These are phyloP conservation scores for Phalacrocorax pelagicus DNA, from an alignment of 2,113 vertebrate species.

Conservation along the genomic window DNA sequence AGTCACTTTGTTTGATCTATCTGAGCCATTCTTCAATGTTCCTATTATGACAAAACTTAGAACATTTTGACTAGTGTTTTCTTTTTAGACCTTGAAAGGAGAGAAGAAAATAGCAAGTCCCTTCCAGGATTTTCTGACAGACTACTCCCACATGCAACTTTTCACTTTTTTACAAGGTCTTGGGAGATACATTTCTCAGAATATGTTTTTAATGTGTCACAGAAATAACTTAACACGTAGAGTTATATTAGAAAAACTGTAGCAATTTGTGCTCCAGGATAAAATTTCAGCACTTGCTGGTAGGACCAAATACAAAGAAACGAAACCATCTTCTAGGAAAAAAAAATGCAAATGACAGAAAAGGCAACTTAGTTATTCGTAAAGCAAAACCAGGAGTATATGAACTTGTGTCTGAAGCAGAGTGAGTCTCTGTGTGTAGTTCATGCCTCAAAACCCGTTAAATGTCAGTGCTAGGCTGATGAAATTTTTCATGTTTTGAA, in stretches of 20 bases:
- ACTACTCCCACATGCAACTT: background rate
- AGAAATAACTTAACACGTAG: background rate
- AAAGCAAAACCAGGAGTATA: background rate
- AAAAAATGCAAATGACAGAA: background rate
- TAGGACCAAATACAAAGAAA: background rate
- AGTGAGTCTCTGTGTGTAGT: background rate
- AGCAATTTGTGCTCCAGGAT: background rate
- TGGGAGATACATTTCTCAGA: background rate
- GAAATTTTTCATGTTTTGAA: background rate
- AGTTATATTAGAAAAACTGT: background rate
- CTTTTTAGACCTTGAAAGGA: background rate
- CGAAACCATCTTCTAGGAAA: background rate
- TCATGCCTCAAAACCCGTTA: background rate
- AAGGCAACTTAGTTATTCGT: background rate
- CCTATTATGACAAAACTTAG: background rate
- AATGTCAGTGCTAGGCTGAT: background rate
- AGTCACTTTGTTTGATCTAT: background rate
- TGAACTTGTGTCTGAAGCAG: background rate
- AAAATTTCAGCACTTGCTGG: background rate
- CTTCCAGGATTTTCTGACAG: background rate
- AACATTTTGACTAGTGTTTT: background rate
- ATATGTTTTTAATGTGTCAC: background rate
- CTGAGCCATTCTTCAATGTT: background rate
- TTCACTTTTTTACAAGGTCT: background rate
- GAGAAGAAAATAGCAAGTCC: background rate